These are phyloP conservation scores for Lasioglossum oenotherae DNA, from an alignment of 2,888 invertebrate species.

Conservation along the genomic window DNA sequence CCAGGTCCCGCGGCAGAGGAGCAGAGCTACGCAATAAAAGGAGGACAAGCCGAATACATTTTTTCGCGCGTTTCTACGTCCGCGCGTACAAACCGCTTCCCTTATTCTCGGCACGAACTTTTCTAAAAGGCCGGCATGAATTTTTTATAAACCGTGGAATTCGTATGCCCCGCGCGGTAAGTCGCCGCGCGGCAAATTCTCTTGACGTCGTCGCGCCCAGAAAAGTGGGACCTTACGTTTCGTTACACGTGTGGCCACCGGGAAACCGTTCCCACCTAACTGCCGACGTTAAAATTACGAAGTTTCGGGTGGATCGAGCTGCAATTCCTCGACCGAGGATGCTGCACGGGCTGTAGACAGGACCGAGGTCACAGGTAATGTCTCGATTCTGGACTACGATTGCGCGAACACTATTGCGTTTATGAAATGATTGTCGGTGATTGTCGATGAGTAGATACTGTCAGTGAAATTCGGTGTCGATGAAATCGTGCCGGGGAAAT, in stretches of 20 bases:
- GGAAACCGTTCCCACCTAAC: slow-evolving; percentile 33
- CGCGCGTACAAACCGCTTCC: slow-evolving; percentile 22
- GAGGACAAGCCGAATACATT: slow-evolving; percentile 40
- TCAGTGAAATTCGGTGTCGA: no score
- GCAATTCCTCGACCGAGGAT: not conserved
- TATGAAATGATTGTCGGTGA: no score
- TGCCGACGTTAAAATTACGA: slow-evolving; percentile 46
- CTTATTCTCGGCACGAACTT: slow-evolving; percentile 58
- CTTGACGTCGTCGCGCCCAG: slow-evolving; percentile 38
- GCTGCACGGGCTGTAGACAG: not conserved
- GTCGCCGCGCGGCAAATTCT: slow-evolving; percentile 42
- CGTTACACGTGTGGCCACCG: slow-evolving; percentile 59
- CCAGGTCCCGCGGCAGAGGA: not conserved
- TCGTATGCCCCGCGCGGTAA: slow-evolving; percentile 38
- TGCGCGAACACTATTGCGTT: no score
- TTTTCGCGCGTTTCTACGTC: slow-evolving; percentile 46
- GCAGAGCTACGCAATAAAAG: slow-evolving; percentile 26
- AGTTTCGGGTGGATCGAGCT: slow-evolving; percentile 20
- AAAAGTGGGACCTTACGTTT: slow-evolving; percentile 55
- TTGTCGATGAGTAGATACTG: no score
- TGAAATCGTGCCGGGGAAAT: no score
- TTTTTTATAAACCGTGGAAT: slow-evolving; percentile 57
- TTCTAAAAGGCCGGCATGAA: slow-evolving; percentile 50
- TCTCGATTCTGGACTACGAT: not conserved
- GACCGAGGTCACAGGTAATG: not conserved